Percentiles rank a stretch among this genome's conserved stretches.
phyloP scores from a whole-genome alignment of 2,113 vertebrate species.

The Rynchops niger region DNA sequence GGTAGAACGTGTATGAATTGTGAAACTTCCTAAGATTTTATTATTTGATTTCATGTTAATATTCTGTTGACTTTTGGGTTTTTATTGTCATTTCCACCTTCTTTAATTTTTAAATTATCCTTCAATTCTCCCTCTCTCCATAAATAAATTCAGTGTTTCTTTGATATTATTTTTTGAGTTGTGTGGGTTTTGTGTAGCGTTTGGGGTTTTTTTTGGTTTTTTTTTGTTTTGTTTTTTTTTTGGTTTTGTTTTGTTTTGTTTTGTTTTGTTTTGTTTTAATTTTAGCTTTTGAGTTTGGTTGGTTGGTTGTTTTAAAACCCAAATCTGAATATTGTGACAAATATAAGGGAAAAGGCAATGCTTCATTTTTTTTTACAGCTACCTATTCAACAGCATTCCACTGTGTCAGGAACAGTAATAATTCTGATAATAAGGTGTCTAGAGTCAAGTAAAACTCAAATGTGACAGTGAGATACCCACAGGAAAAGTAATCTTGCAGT shows the following conservation, averaged over 20 bases:
- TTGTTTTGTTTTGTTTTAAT: background rate
- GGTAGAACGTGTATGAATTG: background rate
- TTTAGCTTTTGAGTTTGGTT: background rate
- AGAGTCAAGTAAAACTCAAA: background rate
- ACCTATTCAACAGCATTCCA: background rate
- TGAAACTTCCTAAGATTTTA: background rate
- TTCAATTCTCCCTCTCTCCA: background rate
- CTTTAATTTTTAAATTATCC: background rate
- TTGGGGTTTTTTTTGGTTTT: no score
- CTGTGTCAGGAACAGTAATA: background rate
- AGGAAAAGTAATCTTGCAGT: slow-evolving; percentile 9
- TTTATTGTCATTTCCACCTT: background rate
- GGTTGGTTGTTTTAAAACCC: background rate
- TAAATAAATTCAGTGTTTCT: background rate
- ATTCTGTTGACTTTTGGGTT: background rate
- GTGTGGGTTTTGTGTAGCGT: accelerated
- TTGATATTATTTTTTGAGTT: background rate
- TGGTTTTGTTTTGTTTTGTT: no score
- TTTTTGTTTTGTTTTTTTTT: background rate
- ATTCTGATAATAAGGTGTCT: background rate
- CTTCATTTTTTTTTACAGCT: background rate
- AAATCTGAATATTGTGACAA: background rate
- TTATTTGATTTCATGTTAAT: background rate
- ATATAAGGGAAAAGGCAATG: background rate
- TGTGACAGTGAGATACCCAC: background rate